phyloP scores from a whole-genome alignment of 2,888 invertebrate species.

The Caenorhabditis afra region DNA sequence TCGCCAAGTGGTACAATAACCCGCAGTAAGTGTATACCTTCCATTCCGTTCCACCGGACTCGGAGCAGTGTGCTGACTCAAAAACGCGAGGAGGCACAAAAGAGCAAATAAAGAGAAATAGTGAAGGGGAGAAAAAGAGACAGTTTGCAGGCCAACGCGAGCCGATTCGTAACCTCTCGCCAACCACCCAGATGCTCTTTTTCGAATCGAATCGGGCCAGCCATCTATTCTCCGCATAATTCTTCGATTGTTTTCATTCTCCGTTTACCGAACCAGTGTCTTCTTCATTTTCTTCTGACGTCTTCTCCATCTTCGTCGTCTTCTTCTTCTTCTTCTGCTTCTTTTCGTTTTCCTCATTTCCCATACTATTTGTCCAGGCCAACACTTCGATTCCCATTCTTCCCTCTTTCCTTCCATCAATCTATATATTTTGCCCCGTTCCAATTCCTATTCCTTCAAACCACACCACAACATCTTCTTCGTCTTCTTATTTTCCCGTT shows the following conservation, averaged over 20 bases:
- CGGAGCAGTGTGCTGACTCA: not conserved
- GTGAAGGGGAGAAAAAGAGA: slow-evolving; percentile 6
- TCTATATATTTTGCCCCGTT: not conserved
- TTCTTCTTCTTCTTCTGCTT: slow-evolving; percentile 6
- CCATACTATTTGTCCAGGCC: not conserved
- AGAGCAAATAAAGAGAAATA: slow-evolving; percentile 5
- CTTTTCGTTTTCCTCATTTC: slow-evolving; percentile 5
- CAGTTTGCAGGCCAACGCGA: slow-evolving; percentile 53
- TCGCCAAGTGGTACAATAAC: slow-evolving; percentile 68
- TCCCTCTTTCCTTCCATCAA: not conserved
- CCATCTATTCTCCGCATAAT: slow-evolving; percentile 50
- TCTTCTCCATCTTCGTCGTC: slow-evolving; percentile 9
- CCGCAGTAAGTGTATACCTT: slow-evolving; percentile 37
- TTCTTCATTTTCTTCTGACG: slow-evolving; percentile 23
- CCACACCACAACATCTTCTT: not conserved
- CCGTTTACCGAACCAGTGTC: not conserved
- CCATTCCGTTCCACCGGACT: not conserved
- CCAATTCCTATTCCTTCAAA: slow-evolving; percentile 9
- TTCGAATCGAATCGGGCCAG: slow-evolving; percentile 50
- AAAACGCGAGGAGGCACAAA: not conserved
- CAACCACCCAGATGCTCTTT: slow-evolving; percentile 42
- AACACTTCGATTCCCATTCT: not conserved
- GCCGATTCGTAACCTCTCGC: slow-evolving; percentile 43
- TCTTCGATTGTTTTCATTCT: slow-evolving; percentile 4
- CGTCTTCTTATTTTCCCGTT: slow-evolving; percentile 14